A percentile compares a stretch with the other conserved stretches of the same genome.
Conservation (phyloP, 2,797 vertebrate genomes). For the Alcedo quadribrachys region DNA sequence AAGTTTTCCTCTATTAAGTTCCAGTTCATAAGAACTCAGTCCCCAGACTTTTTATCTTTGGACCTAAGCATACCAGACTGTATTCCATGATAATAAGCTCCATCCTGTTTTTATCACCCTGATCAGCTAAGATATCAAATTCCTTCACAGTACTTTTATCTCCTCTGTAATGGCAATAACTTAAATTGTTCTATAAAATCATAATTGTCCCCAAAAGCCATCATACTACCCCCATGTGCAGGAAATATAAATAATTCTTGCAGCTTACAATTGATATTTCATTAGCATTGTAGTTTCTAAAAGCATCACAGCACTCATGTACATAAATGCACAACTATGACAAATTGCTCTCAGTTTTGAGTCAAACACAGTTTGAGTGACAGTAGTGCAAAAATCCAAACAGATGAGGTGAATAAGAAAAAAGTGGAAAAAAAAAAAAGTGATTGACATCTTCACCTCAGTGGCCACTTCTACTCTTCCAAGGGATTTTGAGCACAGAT, state of each 20-base stretch:
- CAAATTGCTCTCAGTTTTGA: background rate
- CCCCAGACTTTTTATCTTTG: background rate
- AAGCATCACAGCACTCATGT: background rate
- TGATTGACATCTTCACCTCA: slow-evolving; percentile 16
- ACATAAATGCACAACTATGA: background rate
- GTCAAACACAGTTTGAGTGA: background rate
- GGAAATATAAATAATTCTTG: background rate
- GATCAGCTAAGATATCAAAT: background rate
- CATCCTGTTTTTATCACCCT: background rate
- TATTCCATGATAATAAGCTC: background rate
- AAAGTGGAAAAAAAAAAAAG: background rate
- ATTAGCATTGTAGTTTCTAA: background rate
- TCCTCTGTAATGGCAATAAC: background rate
- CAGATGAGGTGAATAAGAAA: slow-evolving; percentile 6
- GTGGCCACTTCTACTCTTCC: slow-evolving; percentile 5
- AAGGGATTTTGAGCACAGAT: slow-evolving; percentile 29
- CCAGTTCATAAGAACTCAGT: background rate
- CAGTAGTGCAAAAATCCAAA: slow-evolving; percentile 1
- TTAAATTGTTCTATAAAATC: background rate
- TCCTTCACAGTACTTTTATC: background rate
- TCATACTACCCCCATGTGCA: background rate
- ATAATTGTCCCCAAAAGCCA: background rate
- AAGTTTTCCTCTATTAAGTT: background rate
- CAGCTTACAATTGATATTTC: background rate
- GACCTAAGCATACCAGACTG: background rate